A percentile compares a stretch with the other conserved stretches of the same genome.
Evolutionary conservation across 2,113 vertebrate genomes (phyloP).

Genomic region (Labrus mixtus): DNA sequence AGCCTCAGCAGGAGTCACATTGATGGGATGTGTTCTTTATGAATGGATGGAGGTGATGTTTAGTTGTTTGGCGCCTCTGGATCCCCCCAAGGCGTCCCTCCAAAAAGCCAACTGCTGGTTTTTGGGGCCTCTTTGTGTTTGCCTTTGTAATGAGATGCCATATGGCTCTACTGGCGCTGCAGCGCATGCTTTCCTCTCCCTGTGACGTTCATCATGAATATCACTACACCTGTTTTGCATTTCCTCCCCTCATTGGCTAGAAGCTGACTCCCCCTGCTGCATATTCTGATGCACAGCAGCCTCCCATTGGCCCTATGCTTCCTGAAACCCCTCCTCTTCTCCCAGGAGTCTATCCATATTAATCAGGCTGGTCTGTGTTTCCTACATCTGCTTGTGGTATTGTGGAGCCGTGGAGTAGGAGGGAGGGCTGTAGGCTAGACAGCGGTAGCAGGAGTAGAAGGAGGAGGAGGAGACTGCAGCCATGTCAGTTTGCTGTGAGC

Average conservation of each 20-base stretch:
- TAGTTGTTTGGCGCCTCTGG: slow-evolving; percentile 39
- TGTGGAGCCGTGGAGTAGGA: slow-evolving; percentile 78
- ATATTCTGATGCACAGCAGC: slow-evolving; percentile 52
- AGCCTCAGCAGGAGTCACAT: slow-evolving; percentile 18
- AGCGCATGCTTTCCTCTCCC: slow-evolving; percentile 79
- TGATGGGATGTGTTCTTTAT: slow-evolving; percentile 23
- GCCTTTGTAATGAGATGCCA: slow-evolving; percentile 82
- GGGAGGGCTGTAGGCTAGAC: slow-evolving; percentile 79
- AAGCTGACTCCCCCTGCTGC: slow-evolving; percentile 27
- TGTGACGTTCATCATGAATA: slow-evolving; percentile 82
- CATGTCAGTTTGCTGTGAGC: slow-evolving; percentile 88
- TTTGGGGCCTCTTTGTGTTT: slow-evolving; percentile 71
- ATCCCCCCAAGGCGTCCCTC: slow-evolving; percentile 40
- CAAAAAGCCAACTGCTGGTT: slow-evolving; percentile 72
- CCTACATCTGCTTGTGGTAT: slow-evolving; percentile 84
- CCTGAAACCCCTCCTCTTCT: slow-evolving; percentile 45
- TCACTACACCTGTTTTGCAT: slow-evolving; percentile 45
- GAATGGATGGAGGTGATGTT: slow-evolving; percentile 30
- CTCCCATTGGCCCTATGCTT: slow-evolving; percentile 66
- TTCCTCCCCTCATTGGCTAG: slow-evolving; percentile 58
- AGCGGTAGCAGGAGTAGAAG: slow-evolving; percentile 79
- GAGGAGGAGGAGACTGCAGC: slow-evolving; percentile 83
- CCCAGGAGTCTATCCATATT: slow-evolving; percentile 69
- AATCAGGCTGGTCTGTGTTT: slow-evolving; percentile 80
- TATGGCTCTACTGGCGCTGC: slow-evolving; percentile 79